Percentiles rank a stretch among this genome's conserved stretches.
Evolutionary conservation across 2,113 vertebrate species (phyloP).

Genomic region (Stomatorhinus ivindoensis): DNA sequence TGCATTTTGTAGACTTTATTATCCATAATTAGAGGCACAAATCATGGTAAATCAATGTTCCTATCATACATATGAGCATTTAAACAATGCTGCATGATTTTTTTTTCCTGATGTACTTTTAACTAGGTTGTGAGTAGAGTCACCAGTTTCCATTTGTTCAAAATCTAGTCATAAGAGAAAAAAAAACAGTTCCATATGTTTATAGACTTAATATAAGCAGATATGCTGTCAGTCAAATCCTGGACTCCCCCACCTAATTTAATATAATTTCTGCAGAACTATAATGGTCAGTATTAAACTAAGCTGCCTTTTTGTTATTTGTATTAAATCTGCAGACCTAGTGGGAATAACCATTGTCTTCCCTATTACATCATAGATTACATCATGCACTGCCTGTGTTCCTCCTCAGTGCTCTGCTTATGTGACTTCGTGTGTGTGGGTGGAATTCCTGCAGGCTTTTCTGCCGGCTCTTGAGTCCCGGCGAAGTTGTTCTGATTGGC

Average conservation of each 20-base stretch:
- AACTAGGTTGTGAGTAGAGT: not conserved
- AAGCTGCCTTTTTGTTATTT: constrained; percentile 3
- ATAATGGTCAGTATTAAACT: constrained; percentile 10
- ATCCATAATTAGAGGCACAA: not conserved
- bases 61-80: not conserved
- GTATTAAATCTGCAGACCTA: constrained; percentile 24
- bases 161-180: not conserved
- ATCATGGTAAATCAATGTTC: not conserved
- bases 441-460: constrained; percentile 21
- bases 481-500: constrained; percentile 3
- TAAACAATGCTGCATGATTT: not conserved
- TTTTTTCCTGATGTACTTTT: not conserved
- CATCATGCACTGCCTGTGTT: not conserved
- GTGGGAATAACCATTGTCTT: constrained; percentile 16
- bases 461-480: not conserved
- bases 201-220: not conserved
- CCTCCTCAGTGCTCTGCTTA: constrained; percentile 2
- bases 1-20: not conserved
- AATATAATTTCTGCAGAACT: not conserved
- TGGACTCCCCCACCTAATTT: not conserved
- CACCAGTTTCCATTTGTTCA: not conserved
- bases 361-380: not conserved
- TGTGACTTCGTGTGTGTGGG: constrained; percentile 18
- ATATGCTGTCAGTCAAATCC: not conserved
- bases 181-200: not conserved